Base-by-base conservation (phyloP, 2,113 vertebrate species). In the Grus americana region DNA sequence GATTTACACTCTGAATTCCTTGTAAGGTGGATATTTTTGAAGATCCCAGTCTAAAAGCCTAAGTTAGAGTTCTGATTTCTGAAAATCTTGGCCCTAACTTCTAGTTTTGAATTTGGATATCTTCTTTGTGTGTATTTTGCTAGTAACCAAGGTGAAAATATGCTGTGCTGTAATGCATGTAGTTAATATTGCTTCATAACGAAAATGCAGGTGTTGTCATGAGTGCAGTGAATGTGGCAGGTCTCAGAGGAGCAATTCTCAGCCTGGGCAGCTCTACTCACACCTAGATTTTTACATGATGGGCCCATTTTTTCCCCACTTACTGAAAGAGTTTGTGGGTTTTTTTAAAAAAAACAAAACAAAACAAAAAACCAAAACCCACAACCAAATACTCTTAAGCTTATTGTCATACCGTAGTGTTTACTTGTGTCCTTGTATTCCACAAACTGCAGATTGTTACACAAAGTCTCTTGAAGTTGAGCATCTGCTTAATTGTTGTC, bases 161-260 rank as follows among this genome's bases (percentile, higher is more conserved):
- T 42, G 40, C 49, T 58, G 12, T 90, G 59, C 32, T 78, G 63
- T 93, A 79, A 68, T n/a, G 36, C 11, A 4, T n/a, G 24, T 82
- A 50, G 70, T 46, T 91, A 22, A 73, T 91, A 94, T 88, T 89
- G 32, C 49, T 79, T 82, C 74, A 40, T 63, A 55, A 32, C 79
- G 50, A 24, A 79, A 59, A 58, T 78, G 66, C 84, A 92, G 74
- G 67, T 87, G 83, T 82, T 95, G 62, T 79, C 73, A 90, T 78
- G 74, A 70, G 58, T 76, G 46, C 62, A 47, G 42, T 76, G 84
- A 95, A 57, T 66, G 38, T 0, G 0, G 50, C 21, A 55, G 57
- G 15, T 92, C 94, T 89, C 92, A 83, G 46, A 79, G 80, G 92
- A 92, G 44, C 86, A 85, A 87, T 97, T 76, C 54, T 12, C 68